phyloP scores from a whole-genome alignment of 2,797 vertebrate genomes.

The Pantherophis alleghaniensis region DNA sequence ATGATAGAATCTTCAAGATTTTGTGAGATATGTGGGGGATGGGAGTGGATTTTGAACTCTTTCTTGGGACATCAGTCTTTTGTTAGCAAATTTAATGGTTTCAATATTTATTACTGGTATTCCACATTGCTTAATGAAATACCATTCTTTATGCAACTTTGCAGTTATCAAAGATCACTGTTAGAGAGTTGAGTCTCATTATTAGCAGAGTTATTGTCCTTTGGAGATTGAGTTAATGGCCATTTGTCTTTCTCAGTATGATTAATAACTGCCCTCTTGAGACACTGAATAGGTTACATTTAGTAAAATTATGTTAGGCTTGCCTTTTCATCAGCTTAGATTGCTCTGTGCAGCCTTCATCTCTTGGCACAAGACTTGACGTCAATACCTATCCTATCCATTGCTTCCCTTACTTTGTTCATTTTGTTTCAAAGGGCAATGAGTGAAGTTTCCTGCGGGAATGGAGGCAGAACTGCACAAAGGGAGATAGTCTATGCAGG shows the following conservation, averaged over 20 bases:
- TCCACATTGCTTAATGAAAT: constrained; percentile 63
- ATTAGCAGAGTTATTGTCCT: constrained; percentile 67
- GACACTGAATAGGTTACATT: constrained; percentile 19
- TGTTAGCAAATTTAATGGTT: constrained; percentile 30
- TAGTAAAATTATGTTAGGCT: constrained; percentile 19
- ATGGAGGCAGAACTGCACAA: constrained; percentile 18
- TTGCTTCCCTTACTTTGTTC: constrained; percentile 20
- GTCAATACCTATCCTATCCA: constrained; percentile 22
- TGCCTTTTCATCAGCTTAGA: constrained; percentile 39
- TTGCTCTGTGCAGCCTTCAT: constrained; percentile 42
- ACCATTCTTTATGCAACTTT: constrained; percentile 67
- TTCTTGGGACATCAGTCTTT: constrained; percentile 37
- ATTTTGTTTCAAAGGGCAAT: constrained; percentile 35
- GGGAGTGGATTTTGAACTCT: constrained; percentile 22
- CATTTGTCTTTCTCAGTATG: constrained; percentile 70
- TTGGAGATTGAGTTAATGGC: constrained; percentile 60
- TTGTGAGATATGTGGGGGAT: background rate
- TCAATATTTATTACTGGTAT: constrained; percentile 34
- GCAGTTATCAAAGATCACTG: constrained; percentile 53
- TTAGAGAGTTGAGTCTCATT: constrained; percentile 67
- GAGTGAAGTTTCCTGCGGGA: constrained; percentile 28
- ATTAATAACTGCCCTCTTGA: constrained; percentile 58
- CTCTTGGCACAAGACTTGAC: constrained; percentile 24
- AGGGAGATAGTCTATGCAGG: constrained; percentile 51
- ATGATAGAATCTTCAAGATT: constrained; percentile 18